Percentiles rank a stretch among this genome's conserved stretches.
Evolutionary conservation across 2,797 vertebrate genomes (phyloP).

Genomic region (Semaprochilodus insignis): DNA sequence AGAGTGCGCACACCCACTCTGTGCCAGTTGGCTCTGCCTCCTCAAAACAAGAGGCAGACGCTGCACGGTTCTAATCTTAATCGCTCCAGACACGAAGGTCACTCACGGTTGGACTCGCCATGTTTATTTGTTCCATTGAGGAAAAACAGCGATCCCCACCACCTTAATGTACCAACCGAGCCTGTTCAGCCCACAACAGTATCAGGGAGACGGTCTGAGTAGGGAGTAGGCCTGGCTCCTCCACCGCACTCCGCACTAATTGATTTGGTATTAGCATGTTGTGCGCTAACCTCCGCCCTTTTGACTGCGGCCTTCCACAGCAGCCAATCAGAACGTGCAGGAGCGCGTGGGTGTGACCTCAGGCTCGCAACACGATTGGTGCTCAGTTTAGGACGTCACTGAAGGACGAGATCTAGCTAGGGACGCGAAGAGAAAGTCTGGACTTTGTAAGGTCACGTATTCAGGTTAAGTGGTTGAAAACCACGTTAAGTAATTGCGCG

Average conservation of each 20-base stretch:
- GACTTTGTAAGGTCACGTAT: constrained; percentile 44
- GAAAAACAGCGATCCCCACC: constrained; percentile 56
- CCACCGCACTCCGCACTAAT: constrained; percentile 1
- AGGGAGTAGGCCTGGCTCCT: neutral
- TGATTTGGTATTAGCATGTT: constrained; percentile 7
- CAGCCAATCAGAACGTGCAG: neutral
- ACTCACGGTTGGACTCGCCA: constrained; percentile 64
- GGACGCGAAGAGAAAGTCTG: constrained; percentile 18
- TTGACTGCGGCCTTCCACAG: neutral
- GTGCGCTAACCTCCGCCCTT: neutral
- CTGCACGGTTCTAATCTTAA: constrained; percentile 79
- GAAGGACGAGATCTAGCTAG: constrained; percentile 17
- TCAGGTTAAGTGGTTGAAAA: constrained; percentile 57
- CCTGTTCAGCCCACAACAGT: constrained; percentile 46
- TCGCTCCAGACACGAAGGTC: constrained; percentile 79
- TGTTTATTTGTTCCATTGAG: constrained; percentile 67
- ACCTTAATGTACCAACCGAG: constrained; percentile 47
- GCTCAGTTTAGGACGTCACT: constrained; percentile 1
- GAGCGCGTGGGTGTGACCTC: neutral
- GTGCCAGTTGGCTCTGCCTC: constrained; percentile 79
- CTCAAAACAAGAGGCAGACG: constrained; percentile 75
- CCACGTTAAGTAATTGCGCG: constrained; percentile 61
- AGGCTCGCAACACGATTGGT: constrained; percentile 33
- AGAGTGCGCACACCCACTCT: constrained; percentile 68
- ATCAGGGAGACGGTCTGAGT: neutral